phyloP scores from a whole-genome alignment of 2,113 vertebrate genomes.

The Ctenomys sociabilis region DNA sequence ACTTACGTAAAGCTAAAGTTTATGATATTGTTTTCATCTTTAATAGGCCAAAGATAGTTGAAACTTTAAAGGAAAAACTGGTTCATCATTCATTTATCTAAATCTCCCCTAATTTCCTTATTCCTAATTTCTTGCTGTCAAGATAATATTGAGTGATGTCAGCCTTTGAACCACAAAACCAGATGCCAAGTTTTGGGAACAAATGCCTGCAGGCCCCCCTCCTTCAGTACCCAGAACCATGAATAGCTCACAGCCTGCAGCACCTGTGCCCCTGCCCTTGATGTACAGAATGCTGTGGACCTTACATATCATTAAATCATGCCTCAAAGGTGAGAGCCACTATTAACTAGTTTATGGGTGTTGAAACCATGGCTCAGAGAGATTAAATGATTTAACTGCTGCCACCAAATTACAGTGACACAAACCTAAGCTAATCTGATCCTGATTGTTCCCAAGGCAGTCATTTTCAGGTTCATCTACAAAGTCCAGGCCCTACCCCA shows the following conservation, averaged over 20 bases:
- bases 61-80: neutral
- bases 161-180: neutral
- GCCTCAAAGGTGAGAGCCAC: neutral
- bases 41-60: neutral
- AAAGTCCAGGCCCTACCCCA: neutral
- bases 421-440: neutral
- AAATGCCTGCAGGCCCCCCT: neutral
- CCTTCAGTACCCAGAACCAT: neutral
- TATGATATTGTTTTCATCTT: neutral
- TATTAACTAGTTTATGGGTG: neutral
- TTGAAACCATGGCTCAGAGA: neutral
- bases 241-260: fast-evolving
- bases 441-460: neutral
- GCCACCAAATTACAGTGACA: neutral
- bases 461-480: neutral
- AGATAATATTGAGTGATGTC: neutral
- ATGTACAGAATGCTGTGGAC: neutral
- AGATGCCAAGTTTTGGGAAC: neutral
- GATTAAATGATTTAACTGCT: neutral
- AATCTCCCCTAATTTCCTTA: neutral
- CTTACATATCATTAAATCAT: fast-evolving
- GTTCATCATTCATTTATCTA: neutral
- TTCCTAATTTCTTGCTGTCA: neutral
- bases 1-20: neutral
- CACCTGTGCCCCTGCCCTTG: fast-evolving